Evolutionary conservation across 2,113 vertebrate genomes (phyloP).

Genomic region (Pollimyrus isidori): DNA sequence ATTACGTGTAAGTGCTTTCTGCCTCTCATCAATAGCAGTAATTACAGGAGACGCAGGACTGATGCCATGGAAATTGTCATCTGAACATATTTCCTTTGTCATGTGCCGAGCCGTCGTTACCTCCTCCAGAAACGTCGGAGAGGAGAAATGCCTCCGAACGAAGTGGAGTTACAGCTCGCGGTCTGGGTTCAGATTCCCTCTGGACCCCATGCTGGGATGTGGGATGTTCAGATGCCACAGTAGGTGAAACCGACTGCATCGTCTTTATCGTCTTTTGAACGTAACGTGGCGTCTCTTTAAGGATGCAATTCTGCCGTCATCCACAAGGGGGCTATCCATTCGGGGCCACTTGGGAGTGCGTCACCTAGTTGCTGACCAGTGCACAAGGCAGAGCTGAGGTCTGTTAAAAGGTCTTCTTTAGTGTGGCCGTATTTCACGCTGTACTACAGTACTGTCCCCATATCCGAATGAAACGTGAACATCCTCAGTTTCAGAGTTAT

Average conservation of each 20-base stretch:
- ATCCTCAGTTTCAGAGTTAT: neutral
- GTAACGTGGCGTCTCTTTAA: neutral
- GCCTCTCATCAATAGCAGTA: slow-evolving; percentile 55
- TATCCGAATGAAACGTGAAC: neutral
- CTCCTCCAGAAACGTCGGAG: slow-evolving; percentile 23
- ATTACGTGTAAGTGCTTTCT: slow-evolving; percentile 52
- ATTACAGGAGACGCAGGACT: slow-evolving; percentile 39
- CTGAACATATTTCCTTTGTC: slow-evolving; percentile 30
- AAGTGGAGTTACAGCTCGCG: slow-evolving; percentile 25
- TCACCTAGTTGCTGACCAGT: neutral
- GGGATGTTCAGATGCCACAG: too few relatives aligned
- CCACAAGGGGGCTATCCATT: neutral
- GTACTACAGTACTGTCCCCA: neutral
- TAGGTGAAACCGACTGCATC: neutral
- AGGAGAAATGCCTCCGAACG: slow-evolving; percentile 26
- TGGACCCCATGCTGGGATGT: neutral
- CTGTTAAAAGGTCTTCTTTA: neutral
- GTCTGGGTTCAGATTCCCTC: slow-evolving; percentile 10
- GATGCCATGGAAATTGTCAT: slow-evolving; percentile 34
- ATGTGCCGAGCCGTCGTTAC: neutral
- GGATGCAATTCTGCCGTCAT: neutral
- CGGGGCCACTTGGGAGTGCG: neutral
- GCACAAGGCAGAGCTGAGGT: neutral
- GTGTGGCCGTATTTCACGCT: neutral
- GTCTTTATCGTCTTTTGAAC: neutral